Base-by-base conservation (phyloP, 2,797 vertebrate species). In the Macropodus opercularis region DNA sequence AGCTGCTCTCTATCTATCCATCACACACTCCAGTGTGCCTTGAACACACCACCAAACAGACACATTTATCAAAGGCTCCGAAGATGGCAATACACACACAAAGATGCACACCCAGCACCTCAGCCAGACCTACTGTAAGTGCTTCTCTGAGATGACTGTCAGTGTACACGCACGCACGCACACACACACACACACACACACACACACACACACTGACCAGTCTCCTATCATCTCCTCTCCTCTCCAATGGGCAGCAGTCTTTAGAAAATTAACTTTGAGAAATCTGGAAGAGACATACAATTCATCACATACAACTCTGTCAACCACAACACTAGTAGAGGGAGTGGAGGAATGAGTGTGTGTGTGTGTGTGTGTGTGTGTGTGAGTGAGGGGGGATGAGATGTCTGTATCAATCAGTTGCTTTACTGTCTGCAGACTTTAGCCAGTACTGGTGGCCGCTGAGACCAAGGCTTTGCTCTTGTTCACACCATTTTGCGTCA, bases 221-320 rank as follows among this genome's bases (percentile, higher is more conserved):
- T 63, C 69, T 75, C 70, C 81, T 77, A 76, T 84, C 78, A 87
- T 79, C 66, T 79, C 80, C 87, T 91, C 89, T 94, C 78, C 91
- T 93, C 93, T 93, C 74, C 79, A 94, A 87, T 89, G 93, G 91
- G 88, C 90, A 92, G 91, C 91, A 94, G 91, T 92, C 92, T 94
- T 86, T 68, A 87, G 91, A 92, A 93, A 94, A 94, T 93, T 92
- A 93, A 90, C 90, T 86, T 89, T 92, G 91, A 92, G 91, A 92
- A 92, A 85, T 88, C 79, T 77, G 82, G 89, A 89, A 89, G 90
- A 89, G 89, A 87, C 72, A 85, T 70, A 85, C 87, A 86, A 90
- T 89, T 90, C 84, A 84, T 87, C 87, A 90, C 86, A 84, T 83
- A 87, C 82, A 87, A 90, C 77, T 88, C 89, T 81, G 87, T 90